Evolutionary conservation across 2,888 invertebrate genomes (phyloP).

Genomic region (Furcula furcula): DNA sequence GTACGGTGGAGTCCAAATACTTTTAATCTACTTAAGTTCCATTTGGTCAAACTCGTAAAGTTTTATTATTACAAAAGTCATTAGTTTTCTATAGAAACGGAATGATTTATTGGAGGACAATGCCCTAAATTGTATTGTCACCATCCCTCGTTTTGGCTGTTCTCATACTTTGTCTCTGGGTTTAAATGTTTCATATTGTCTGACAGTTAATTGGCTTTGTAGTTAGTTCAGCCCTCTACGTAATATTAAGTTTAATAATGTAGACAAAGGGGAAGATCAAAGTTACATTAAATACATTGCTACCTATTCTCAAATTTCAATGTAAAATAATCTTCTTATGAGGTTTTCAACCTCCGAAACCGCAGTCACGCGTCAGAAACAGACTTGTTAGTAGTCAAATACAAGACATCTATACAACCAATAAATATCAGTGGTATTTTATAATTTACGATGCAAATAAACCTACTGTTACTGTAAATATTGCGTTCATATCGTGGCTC

Average conservation of each 20-base stretch:
- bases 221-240: slow-evolving; percentile 18
- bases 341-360: neutral
- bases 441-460: slow-evolving; percentile 29
- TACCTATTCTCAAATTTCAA: neutral
- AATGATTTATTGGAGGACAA: too few relatives aligned
- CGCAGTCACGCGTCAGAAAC: slow-evolving; percentile 2
- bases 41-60: too few relatives aligned
- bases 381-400: slow-evolving; percentile 8
- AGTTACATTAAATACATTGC: neutral
- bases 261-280: neutral
- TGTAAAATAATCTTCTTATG: neutral
- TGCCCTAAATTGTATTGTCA: too few relatives aligned
- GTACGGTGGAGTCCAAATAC: too few relatives aligned
- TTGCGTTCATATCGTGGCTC: slow-evolving; percentile 29
- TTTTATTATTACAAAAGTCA: too few relatives aligned
- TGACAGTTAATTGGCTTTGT: slow-evolving; percentile 30
- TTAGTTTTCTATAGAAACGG: too few relatives aligned
- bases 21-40: too few relatives aligned
- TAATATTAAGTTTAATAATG: neutral
- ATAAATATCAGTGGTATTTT: slow-evolving; percentile 16
- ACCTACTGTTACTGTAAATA: slow-evolving; percentile 28
- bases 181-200: slow-evolving; percentile 9
- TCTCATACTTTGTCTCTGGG: slow-evolving; percentile 31
- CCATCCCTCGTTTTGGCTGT: slow-evolving; percentile 12
- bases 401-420: slow-evolving; percentile 12